phyloP scores from a whole-genome alignment of 2,797 vertebrate species.

The Nyctalus aviator region DNA sequence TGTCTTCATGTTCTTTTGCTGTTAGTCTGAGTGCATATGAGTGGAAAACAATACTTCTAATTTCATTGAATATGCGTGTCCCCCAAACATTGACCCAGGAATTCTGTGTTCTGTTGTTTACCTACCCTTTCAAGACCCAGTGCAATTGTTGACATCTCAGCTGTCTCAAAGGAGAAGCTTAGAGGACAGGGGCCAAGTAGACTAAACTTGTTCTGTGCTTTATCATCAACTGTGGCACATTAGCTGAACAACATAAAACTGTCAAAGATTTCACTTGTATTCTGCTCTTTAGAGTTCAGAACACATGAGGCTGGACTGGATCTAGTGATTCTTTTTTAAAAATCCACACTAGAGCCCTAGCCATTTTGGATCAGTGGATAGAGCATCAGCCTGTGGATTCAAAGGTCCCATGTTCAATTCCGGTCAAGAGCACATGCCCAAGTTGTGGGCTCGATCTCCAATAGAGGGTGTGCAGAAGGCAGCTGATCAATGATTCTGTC shows the following conservation, averaged over 20 bases:
- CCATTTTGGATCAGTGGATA: too few species aligned
- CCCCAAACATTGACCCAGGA: neutral
- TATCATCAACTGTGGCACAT: neutral
- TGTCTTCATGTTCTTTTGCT: neutral
- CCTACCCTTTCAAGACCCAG: neutral
- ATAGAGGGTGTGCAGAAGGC: too few species aligned
- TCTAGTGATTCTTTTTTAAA: neutral
- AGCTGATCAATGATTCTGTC: too few species aligned
- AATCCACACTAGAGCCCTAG: too few species aligned
- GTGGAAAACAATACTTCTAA: neutral
- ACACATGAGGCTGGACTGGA: constrained; percentile 53
- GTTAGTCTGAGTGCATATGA: fast-evolving
- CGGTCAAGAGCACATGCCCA: too few species aligned
- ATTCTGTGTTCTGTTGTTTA: neutral
- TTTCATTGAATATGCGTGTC: neutral
- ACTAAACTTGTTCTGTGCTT: neutral
- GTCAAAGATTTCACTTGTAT: neutral
- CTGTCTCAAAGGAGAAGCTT: constrained; percentile 27
- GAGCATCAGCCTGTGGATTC: too few species aligned
- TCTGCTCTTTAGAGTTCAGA: constrained; percentile 63
- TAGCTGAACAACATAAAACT: constrained; percentile 33
- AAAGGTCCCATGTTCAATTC: too few species aligned
- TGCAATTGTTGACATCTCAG: neutral
- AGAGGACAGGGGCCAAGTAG: neutral
- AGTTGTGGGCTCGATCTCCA: too few species aligned